Base-by-base conservation (phyloP, 1,140 invertebrate genomes). In the Lineus longissimus region DNA sequence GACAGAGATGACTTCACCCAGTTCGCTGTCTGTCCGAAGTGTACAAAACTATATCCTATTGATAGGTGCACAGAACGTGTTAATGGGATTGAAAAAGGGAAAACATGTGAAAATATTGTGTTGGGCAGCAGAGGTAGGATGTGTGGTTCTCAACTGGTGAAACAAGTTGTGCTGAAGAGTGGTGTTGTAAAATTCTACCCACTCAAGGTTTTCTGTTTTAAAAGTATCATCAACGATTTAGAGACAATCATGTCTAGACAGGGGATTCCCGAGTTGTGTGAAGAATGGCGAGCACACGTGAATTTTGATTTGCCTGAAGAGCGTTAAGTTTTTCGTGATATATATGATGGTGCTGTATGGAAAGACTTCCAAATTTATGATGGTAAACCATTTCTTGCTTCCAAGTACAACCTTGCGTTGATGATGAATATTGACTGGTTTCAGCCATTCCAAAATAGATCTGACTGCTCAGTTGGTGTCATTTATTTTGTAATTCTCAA, bases 341-440 rank as follows among this genome's bases (percentile, higher is more conserved):
- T 68, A 9, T 65, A 54, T 68, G 66, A 68, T 65, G 66, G 66
- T 1, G 31, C n/a, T 25, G 40, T 68, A n/a, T 68, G 66, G 66
- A 29, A 61, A 43, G 63, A 68, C 30, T 68, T 68, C 41, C 33
- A 36, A 36, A 7, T 7, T 15, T 36, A 36, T 15, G 6, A 36
- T 7, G 33, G 33, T 36, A 36, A 36, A 36, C 33, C 33, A 7
- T 36, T 36, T 36, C 33, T 36, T 4, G 19, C 47, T 17, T 23
- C 17, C 7, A 31, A n/a, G 9, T 47, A 62, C 15, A 47, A 33
- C 27, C 15, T 36, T 4, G 33, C 6, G 15, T 15, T 36, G 33
- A 67, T 63, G 62, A 59, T 67, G 33, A 67, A 67, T 67, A 36
- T 59, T 40, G 65, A 64, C 33, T 67, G 62, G 62, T 64, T 67